Conservation (phyloP, 2,113 vertebrate species). For the Phrynosoma blainvillii region DNA sequence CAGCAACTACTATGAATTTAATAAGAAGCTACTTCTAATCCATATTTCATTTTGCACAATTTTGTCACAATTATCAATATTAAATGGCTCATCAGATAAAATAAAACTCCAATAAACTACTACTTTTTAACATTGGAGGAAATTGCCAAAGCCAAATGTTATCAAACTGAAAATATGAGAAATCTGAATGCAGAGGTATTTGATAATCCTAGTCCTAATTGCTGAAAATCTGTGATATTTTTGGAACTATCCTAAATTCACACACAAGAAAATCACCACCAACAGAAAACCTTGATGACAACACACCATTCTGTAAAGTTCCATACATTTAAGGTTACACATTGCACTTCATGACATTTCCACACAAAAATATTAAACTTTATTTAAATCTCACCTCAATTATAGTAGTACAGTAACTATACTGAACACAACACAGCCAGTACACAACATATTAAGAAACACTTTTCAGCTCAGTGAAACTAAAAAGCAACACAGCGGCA, state of each 20-base stretch:
- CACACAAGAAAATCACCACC: neutral
- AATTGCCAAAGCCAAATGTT: neutral
- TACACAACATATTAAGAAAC: neutral
- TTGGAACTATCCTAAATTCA: neutral
- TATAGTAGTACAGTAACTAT: neutral
- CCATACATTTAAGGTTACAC: neutral
- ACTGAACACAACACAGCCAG: neutral
- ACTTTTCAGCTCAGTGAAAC: neutral
- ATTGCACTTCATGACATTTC: neutral
- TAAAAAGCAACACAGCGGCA: too few relatives aligned
- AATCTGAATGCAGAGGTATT: neutral
- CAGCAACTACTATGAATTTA: conserved; percentile 30
- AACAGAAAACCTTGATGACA: too few relatives aligned
- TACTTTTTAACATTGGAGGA: neutral
- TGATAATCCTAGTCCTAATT: neutral
- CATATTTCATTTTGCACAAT: conserved; percentile 18
- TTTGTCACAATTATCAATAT: neutral
- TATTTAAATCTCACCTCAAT: neutral
- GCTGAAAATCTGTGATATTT: neutral
- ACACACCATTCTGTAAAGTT: neutral
- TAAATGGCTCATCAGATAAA: neutral
- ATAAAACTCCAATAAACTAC: neutral
- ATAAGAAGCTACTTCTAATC: too few relatives aligned
- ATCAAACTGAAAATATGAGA: neutral
- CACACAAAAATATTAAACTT: neutral